Conservation (phyloP, 30 jellyfish, hydroid and myxozoan genomes). For the Chrysaora quinquecirrha region DNA sequence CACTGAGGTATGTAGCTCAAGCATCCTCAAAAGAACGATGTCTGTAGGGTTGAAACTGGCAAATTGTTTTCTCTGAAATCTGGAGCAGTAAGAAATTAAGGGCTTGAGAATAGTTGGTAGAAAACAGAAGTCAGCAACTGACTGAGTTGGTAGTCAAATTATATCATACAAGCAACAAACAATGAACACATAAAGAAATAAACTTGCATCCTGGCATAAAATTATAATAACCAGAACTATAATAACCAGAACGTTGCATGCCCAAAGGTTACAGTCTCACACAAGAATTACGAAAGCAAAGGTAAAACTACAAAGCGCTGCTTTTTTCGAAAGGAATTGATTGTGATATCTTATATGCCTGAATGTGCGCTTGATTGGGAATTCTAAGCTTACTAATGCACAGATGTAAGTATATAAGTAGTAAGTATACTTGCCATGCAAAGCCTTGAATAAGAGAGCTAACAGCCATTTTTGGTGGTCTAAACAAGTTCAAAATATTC, state of each 20-base stretch:
- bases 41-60: not conserved
- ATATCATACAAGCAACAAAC: no score
- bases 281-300: not conserved
- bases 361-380: not conserved
- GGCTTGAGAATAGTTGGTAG: no score
- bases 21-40: not conserved
- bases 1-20: not conserved
- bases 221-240: no score
- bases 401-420: not conserved
- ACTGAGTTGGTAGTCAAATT: no score
- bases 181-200: no score
- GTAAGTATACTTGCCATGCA: conserved; percentile 51
- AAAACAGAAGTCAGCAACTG: no score
- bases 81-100: no score
- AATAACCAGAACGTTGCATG: no score
- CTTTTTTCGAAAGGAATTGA: not conserved
- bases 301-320: not conserved
- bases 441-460: conserved; percentile 51
- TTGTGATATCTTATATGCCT: not conserved
- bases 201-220: no score
- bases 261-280: not conserved
- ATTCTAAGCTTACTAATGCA: no score
- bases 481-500: conserved; percentile 49
- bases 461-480: conserved; percentile 38
- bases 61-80: no score